A percentile compares a stretch with the other conserved stretches of the same genome.
Conservation (phyloP, 2,888 invertebrate species). For the Octodonta nipae region DNA sequence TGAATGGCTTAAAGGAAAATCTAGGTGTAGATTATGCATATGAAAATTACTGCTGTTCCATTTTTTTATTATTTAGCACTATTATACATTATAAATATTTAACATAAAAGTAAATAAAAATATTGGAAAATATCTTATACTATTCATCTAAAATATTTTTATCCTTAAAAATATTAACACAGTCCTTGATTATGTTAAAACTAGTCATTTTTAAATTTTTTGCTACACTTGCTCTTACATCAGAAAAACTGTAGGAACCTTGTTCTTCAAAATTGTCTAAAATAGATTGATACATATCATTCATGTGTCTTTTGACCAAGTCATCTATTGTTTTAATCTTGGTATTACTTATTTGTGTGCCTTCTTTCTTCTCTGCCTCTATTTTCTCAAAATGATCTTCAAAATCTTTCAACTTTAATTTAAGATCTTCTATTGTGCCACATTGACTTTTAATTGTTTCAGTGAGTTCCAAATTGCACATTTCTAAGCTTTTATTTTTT, state of each 20-base stretch:
- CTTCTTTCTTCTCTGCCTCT: constrained; percentile 9
- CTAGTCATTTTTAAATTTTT: constrained; percentile 16
- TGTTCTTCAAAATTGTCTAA: constrained; percentile 18
- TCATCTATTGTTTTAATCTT: constrained; percentile 9
- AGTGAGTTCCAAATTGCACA: too few relatives aligned
- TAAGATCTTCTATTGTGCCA: constrained; percentile 12
- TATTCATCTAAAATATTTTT: background rate
- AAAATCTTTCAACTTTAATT: constrained; percentile 12
- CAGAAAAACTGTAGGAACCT: constrained; percentile 8
- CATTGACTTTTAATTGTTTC: too few relatives aligned
- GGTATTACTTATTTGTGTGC: constrained; percentile 5
- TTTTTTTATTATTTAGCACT: too few relatives aligned
- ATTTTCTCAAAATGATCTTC: constrained; percentile 10
- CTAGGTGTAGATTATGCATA: too few relatives aligned
- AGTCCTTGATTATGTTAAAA: constrained; percentile 11
- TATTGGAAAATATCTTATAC: background rate
- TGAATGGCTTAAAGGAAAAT: too few relatives aligned
- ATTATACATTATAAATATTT: too few relatives aligned
- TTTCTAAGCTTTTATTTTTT: too few relatives aligned
- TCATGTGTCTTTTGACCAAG: constrained; percentile 26
- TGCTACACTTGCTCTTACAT: constrained; percentile 13
- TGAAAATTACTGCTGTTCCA: too few relatives aligned
- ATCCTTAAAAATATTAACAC: constrained; percentile 2
- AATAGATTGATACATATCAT: constrained; percentile 25
- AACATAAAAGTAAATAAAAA: too few relatives aligned